Conservation (phyloP, 2,888 invertebrate genomes). For the Andrena marginata region DNA sequence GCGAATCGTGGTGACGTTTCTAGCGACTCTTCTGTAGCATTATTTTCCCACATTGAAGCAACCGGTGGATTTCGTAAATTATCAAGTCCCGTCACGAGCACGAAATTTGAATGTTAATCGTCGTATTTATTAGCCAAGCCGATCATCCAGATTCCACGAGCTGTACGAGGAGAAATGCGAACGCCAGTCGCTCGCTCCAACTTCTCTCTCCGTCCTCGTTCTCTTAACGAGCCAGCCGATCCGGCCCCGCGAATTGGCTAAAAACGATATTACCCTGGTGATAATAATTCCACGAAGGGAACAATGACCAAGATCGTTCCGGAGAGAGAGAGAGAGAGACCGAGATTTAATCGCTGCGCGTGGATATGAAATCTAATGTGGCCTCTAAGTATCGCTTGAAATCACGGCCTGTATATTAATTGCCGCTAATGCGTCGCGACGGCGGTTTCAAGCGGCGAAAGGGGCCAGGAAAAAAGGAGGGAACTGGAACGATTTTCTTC, state of each 20-base stretch:
- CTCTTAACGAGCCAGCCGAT: conserved; percentile 58
- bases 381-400: conserved; percentile 47
- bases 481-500: conserved; percentile 46
- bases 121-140: conserved; percentile 52
- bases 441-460: conserved; percentile 13
- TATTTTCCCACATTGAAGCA: no score
- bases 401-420: conserved; percentile 61
- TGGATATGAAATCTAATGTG: conserved; percentile 64
- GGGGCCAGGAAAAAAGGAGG: conserved; percentile 12
- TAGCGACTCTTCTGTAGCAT: no score
- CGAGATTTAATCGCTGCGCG: conserved; percentile 62
- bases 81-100: conserved; percentile 6
- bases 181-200: background rate
- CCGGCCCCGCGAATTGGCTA: conserved; percentile 70
- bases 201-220: background rate
- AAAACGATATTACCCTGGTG: conserved; percentile 78
- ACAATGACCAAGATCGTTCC: conserved; percentile 45
- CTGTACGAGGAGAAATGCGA: conserved; percentile 80
- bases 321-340: conserved; percentile 18
- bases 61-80: background rate
- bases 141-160: conserved; percentile 72
- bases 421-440: conserved; percentile 35
- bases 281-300: conserved; percentile 69
- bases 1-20: no score
- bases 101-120: conserved; percentile 69